A percentile compares a stretch with the other conserved stretches of the same genome.
These are phyloP conservation scores for Sebastes minor DNA, from an alignment of 2,797 vertebrate species.

Conservation along the genomic window DNA sequence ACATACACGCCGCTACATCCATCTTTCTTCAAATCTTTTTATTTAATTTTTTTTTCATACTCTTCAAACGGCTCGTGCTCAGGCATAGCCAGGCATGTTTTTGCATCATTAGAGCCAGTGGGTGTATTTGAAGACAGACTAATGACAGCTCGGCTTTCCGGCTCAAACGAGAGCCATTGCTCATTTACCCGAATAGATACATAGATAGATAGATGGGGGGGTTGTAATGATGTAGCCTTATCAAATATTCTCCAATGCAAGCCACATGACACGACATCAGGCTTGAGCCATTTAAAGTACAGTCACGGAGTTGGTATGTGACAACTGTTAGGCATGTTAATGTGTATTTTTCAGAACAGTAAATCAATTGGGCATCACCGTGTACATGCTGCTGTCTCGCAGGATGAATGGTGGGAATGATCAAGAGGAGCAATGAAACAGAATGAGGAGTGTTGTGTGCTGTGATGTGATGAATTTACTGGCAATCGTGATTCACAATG, in stretches of 20 bases:
- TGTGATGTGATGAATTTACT: conserved; percentile 47
- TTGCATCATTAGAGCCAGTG: conserved; percentile 78
- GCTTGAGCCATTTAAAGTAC: conserved; percentile 46
- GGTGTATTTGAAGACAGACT: conserved; percentile 71
- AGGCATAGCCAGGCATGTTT: conserved; percentile 69
- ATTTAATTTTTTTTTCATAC: conserved; percentile 19
- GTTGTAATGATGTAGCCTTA: conserved; percentile 54
- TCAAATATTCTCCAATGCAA: conserved; percentile 57
- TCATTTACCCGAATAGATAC: conserved; percentile 66
- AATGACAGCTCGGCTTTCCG: conserved; percentile 74
- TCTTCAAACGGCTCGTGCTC: conserved; percentile 71
- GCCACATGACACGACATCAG: conserved; percentile 40
- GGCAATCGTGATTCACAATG: conserved; percentile 30
- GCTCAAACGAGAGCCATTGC: conserved; percentile 69
- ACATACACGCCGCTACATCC: conserved; percentile 45
- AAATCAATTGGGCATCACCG: conserved; percentile 49
- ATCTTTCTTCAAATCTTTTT: conserved; percentile 63
- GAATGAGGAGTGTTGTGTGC: conserved; percentile 27
- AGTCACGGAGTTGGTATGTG: conserved; percentile 47
- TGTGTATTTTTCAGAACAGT: conserved; percentile 44
- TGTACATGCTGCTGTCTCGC: conserved; percentile 23
- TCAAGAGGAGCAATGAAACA: conserved; percentile 50
- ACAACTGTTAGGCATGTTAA: conserved; percentile 55
- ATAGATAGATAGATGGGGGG: conserved; percentile 28
- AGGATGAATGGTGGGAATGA: conserved; percentile 37